Evolutionary conservation across 2,888 invertebrate species (phyloP).

Genomic region (Melanophora roralis): DNA sequence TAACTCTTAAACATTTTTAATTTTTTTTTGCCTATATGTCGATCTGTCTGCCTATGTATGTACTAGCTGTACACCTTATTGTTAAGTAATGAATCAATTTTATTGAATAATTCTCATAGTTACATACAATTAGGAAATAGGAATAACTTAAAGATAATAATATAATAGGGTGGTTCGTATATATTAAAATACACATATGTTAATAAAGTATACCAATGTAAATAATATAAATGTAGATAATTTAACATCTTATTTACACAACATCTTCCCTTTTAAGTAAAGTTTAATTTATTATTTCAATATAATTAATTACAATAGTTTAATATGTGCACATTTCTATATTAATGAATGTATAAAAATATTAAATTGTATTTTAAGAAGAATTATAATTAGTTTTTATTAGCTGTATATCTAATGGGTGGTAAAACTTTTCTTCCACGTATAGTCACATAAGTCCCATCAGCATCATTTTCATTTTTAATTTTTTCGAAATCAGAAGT

Average conservation of each 20-base stretch:
- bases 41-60: no score
- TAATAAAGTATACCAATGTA: neutral
- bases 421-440: slow-evolving; percentile 16
- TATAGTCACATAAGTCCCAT: neutral
- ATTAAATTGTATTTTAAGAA: no score
- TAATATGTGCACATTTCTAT: no score
- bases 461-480: slow-evolving; percentile 3
- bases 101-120: no score
- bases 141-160: neutral
- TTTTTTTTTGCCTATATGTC: no score
- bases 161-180: neutral
- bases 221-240: neutral
- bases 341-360: no score
- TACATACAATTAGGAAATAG: no score
- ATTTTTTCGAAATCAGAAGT: neutral
- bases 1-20: no score
- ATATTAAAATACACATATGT: neutral
- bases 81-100: no score
- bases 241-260: slow-evolving; percentile 2
- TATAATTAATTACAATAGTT: neutral
- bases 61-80: no score
- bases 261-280: neutral
- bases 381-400: no score
- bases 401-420: slow-evolving; percentile 5
- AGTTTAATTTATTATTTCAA: neutral